Conservation (phyloP, 1,140 invertebrate genomes). For the Periplaneta americana region DNA sequence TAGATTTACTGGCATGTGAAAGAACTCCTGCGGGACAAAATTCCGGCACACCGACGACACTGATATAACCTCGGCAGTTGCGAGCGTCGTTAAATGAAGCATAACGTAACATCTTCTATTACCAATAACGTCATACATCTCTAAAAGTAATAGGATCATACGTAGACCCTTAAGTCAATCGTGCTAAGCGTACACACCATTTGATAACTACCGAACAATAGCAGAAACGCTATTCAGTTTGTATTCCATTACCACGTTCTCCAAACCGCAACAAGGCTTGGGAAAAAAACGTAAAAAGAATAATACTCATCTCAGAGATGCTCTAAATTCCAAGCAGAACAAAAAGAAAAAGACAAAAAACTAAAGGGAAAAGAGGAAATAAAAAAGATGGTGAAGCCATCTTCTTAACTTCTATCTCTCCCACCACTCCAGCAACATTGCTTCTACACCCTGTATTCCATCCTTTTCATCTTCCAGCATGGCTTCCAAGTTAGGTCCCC, state of each 20-base stretch:
- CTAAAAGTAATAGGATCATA: no score
- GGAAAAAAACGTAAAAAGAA: not conserved
- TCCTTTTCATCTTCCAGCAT: not conserved
- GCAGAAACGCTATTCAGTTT: not conserved
- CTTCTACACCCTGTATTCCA: not conserved
- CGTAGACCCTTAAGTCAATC: no score
- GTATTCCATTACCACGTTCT: not conserved
- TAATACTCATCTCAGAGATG: not conserved
- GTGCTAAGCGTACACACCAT: no score
- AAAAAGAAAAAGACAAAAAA: not conserved
- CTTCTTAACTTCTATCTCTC: not conserved
- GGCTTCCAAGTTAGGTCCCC: not conserved
- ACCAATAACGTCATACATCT: no score
- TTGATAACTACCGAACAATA: no score
- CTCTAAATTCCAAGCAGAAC: not conserved
- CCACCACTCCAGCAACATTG: not conserved
- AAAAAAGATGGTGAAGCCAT: not conserved
- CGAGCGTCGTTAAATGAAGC: no score
- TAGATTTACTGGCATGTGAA: no score
- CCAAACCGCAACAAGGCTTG: not conserved
- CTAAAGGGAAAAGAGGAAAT: not conserved
- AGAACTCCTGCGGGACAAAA: no score
- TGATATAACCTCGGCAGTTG: no score
- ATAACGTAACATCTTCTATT: no score
- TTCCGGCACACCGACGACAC: no score